Percentiles rank a stretch among this genome's conserved stretches.
These are phyloP conservation scores for Coranthus polyacanthus DNA, from an alignment of 2,797 vertebrate genomes.

Conservation along the genomic window DNA sequence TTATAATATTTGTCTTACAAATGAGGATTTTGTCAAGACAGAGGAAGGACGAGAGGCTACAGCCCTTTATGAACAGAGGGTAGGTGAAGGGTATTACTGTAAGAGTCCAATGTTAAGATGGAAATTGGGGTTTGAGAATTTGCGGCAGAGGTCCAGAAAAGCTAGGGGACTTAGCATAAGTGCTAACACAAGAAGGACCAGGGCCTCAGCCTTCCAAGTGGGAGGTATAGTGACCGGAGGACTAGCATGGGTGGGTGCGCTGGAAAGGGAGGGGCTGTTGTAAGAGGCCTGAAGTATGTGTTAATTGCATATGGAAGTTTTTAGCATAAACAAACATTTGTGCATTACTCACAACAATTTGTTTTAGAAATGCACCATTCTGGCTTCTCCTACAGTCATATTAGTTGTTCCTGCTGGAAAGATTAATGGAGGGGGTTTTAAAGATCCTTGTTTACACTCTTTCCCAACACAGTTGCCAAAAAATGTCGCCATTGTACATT, in stretches of 20 bases:
- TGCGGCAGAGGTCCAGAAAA: slow-evolving; percentile 32
- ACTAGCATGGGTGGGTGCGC: slow-evolving; percentile 60
- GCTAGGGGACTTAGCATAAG: slow-evolving; percentile 59
- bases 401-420: slow-evolving; percentile 9
- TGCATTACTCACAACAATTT: slow-evolving; percentile 65
- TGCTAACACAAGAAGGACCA: slow-evolving; percentile 63
- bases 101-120: slow-evolving; percentile 29
- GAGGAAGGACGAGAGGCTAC: slow-evolving; percentile 55
- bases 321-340: slow-evolving; percentile 63
- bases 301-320: slow-evolving; percentile 75
- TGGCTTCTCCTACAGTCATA: slow-evolving; percentile 39
- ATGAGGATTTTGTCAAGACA: slow-evolving; percentile 74
- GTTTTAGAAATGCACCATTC: slow-evolving; percentile 54
- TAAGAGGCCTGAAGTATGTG: slow-evolving; percentile 51
- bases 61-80: slow-evolving; percentile 37
- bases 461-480: neutral
- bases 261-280: slow-evolving; percentile 54
- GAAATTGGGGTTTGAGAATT: slow-evolving; percentile 40
- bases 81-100: slow-evolving; percentile 37
- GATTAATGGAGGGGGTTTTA: slow-evolving; percentile 30
- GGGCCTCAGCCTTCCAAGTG: slow-evolving; percentile 65
- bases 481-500: too few relatives aligned
- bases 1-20: slow-evolving; percentile 88
- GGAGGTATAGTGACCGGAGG: slow-evolving; percentile 69
- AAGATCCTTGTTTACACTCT: slow-evolving; percentile 55